These are phyloP conservation scores for Triplophysa tibetana DNA, from an alignment of 2,113 vertebrate species.

Conservation along the genomic window DNA sequence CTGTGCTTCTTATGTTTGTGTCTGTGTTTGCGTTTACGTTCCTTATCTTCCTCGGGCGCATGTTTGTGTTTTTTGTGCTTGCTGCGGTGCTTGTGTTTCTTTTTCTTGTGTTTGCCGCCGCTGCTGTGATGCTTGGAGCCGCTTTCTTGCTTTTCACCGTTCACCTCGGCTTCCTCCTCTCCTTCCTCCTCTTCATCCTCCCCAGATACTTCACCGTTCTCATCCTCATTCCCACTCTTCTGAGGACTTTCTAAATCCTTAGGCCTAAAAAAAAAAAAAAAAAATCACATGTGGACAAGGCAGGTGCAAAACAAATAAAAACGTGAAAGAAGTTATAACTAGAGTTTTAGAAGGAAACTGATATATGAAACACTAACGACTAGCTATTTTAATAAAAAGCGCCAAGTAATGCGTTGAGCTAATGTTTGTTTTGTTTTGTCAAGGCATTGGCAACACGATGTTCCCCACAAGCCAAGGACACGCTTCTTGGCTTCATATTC, in stretches of 20 bases:
- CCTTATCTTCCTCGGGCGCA: constrained; percentile 89
- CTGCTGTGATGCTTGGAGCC: constrained; percentile 80
- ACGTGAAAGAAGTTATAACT: no score
- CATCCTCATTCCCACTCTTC: constrained; percentile 88
- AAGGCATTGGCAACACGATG: not conserved
- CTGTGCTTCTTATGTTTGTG: constrained; percentile 98
- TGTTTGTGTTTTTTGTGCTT: constrained; percentile 99
- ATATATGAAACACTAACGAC: no score
- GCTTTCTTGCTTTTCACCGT: constrained; percentile 80
- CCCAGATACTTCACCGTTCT: constrained; percentile 92
- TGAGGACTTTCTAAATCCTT: constrained; percentile 87
- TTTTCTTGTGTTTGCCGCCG: constrained; percentile 92
- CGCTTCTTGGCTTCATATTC: not conserved
- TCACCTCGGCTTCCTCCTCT: constrained; percentile 61
- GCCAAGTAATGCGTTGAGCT: not conserved
- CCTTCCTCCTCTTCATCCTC: constrained; percentile 80
- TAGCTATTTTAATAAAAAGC: not conserved
- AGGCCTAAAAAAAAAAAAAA: constrained; percentile 72
- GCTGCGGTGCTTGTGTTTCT: constrained; percentile 98
- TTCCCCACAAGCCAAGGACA: constrained; percentile 1
- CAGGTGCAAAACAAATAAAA: no score
- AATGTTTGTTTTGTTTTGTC: not conserved
- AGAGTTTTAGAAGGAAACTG: no score
- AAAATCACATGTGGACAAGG: not conserved
- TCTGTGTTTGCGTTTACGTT: constrained; percentile 92